phyloP scores from a whole-genome alignment of 2,113 vertebrate species.

The Periophthalmodon schlosseri region DNA sequence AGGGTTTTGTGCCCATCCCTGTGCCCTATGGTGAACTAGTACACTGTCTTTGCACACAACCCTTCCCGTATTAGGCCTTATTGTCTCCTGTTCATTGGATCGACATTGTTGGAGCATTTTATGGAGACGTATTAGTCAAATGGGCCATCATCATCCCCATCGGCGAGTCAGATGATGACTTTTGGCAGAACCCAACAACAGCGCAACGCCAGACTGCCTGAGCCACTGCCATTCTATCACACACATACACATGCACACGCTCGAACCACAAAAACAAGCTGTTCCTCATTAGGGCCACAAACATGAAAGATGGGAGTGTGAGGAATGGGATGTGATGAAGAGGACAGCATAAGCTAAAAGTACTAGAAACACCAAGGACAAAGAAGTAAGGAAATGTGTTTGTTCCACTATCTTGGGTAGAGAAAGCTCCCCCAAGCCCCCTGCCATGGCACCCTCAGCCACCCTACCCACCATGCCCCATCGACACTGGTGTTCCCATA shows the following conservation, averaged over 20 bases:
- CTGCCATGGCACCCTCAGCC: slow-evolving; percentile 29
- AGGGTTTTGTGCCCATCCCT: background rate
- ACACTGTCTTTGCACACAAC: background rate
- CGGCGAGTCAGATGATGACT: slow-evolving; percentile 65
- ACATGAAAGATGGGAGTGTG: slow-evolving; percentile 36
- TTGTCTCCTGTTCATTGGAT: slow-evolving; percentile 24
- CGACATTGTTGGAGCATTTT: slow-evolving; percentile 37
- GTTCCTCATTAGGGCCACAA: slow-evolving; percentile 61
- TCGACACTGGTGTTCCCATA: slow-evolving; percentile 62
- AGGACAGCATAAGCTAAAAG: slow-evolving; percentile 33
- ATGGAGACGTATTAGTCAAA: slow-evolving; percentile 63
- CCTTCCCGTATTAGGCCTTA: background rate
- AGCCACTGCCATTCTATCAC: slow-evolving; percentile 58
- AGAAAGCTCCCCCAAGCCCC: slow-evolving; percentile 30
- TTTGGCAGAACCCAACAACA: slow-evolving; percentile 58
- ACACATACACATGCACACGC: slow-evolving; percentile 12
- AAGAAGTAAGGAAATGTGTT: slow-evolving; percentile 8
- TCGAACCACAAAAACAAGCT: slow-evolving; percentile 61
- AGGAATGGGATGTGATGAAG: slow-evolving; percentile 19
- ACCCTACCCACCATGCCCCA: slow-evolving; percentile 35
- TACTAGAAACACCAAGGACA: slow-evolving; percentile 1
- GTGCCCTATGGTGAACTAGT: background rate
- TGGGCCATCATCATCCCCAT: slow-evolving; percentile 63
- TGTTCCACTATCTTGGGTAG: slow-evolving; percentile 14
- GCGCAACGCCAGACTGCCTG: slow-evolving; percentile 61